These are phyloP conservation scores for Danionella cerebrum DNA, from an alignment of 2,113 vertebrate species.

Conservation along the genomic window DNA sequence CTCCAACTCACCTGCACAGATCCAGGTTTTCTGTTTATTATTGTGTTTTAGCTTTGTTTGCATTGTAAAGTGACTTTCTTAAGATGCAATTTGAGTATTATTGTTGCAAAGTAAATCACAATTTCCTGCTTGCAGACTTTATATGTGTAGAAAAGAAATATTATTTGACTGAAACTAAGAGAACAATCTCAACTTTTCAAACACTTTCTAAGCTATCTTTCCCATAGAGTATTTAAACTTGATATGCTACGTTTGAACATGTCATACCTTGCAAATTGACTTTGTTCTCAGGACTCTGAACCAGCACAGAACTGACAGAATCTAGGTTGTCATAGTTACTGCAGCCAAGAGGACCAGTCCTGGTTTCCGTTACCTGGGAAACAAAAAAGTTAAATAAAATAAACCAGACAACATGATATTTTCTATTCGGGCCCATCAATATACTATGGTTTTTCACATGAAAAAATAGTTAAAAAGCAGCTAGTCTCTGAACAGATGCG, in stretches of 20 bases:
- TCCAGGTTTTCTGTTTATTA: too few relatives aligned
- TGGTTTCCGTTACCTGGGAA: slow-evolving; percentile 90
- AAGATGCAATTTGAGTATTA: too few relatives aligned
- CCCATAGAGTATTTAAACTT: background rate
- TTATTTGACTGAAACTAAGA: too few relatives aligned
- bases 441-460: background rate
- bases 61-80: too few relatives aligned
- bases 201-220: background rate
- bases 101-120: too few relatives aligned
- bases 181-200: too few relatives aligned
- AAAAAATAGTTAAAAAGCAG: background rate
- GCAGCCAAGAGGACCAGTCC: slow-evolving; percentile 95
- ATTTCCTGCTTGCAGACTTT: too few relatives aligned
- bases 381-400: too few relatives aligned
- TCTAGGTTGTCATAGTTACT: slow-evolving; percentile 99
- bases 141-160: too few relatives aligned
- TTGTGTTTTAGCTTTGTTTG: too few relatives aligned
- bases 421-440: background rate
- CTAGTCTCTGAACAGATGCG: background rate
- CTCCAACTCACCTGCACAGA: too few relatives aligned
- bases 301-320: slow-evolving; percentile 96
- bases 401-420: slow-evolving; percentile 25
- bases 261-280: slow-evolving; percentile 89
- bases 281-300: slow-evolving; percentile 98
- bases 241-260: background rate